Percentiles rank a stretch among this genome's conserved stretches.
Conservation (phyloP, 2,888 invertebrate genomes). For the Cancer borealis region DNA sequence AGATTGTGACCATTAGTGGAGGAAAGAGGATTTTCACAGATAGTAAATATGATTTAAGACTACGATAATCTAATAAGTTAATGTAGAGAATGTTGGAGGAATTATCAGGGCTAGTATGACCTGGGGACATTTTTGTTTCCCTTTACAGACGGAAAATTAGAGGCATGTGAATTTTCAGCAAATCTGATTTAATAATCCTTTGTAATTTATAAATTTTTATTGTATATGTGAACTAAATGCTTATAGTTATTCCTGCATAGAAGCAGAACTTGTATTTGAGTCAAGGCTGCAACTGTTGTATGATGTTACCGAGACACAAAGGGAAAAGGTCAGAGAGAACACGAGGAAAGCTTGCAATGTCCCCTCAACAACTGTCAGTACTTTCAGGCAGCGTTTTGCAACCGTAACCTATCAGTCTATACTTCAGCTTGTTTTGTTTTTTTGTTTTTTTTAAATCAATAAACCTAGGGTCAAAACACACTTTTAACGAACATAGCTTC, state of each 20-base stretch:
- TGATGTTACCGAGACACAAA: background rate
- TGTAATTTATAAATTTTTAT: background rate
- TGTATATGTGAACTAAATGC: background rate
- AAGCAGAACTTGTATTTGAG: background rate
- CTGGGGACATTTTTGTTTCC: background rate
- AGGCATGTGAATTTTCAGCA: background rate
- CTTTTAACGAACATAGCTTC: background rate
- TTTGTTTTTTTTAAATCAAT: background rate
- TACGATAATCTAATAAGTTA: background rate
- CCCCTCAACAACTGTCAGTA: background rate
- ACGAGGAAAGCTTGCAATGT: background rate
- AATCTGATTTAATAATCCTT: too few relatives aligned
- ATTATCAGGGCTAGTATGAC: background rate
- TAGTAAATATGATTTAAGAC: background rate
- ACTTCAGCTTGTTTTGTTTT: background rate
- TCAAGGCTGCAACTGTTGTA: background rate
- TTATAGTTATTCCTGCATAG: background rate
- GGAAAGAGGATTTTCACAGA: background rate
- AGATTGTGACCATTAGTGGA: background rate
- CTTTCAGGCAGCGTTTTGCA: background rate
- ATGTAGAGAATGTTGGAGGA: background rate
- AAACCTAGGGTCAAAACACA: background rate
- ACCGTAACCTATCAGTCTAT: background rate
- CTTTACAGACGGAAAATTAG: background rate
- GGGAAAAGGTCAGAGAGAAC: background rate